A percentile compares a stretch with the other conserved stretches of the same genome.
These are phyloP conservation scores for Macrosiphum euphorbiae DNA, from an alignment of 2,888 invertebrate genomes.

Conservation along the genomic window DNA sequence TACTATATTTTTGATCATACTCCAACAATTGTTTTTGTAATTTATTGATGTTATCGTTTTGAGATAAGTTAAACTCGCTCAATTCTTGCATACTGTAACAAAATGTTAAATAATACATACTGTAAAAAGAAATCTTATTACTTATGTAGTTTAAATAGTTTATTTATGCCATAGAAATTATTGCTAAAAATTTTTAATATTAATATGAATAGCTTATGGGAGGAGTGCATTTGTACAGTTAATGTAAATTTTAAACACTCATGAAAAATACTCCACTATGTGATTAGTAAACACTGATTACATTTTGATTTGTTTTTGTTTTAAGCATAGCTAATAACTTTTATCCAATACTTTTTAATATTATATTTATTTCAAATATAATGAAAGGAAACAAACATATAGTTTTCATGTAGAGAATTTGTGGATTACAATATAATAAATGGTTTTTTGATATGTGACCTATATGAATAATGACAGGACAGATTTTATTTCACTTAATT, in stretches of 20 bases:
- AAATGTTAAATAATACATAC: too few species aligned
- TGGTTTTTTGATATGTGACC: background rate
- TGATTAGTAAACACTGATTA: background rate
- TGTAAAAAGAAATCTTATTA: background rate
- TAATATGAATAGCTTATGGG: background rate
- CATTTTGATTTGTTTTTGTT: background rate
- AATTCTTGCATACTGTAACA: constrained; percentile 46
- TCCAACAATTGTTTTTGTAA: constrained; percentile 51
- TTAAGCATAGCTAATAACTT: background rate
- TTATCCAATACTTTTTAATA: background rate
- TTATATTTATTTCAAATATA: background rate
- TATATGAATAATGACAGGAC: background rate
- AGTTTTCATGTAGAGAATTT: background rate
- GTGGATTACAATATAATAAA: background rate
- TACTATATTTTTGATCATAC: constrained; percentile 32
- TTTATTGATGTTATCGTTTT: constrained; percentile 45
- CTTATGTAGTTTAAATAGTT: background rate
- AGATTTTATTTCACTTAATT: background rate
- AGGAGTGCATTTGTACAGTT: background rate
- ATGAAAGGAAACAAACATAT: background rate
- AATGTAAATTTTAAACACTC: background rate
- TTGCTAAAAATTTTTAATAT: background rate
- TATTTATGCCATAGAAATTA: background rate
- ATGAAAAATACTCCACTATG: background rate
- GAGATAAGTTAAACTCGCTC: constrained; percentile 52